A percentile compares a stretch with the other conserved stretches of the same genome.
Conservation (phyloP, 2,113 vertebrate species). For the Xiphophorus maculatus region DNA sequence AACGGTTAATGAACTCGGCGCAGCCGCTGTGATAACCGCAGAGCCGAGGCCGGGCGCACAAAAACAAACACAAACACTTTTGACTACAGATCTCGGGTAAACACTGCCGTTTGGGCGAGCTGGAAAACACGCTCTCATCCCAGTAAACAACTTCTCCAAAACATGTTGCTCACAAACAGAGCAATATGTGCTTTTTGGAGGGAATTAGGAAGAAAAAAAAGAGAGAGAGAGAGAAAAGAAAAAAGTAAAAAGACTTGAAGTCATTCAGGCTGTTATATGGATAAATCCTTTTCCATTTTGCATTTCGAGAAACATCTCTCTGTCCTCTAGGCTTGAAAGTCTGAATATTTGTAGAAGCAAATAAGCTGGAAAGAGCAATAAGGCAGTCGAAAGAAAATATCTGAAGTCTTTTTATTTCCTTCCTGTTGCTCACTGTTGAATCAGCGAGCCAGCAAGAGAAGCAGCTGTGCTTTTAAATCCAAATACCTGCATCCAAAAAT, state of each 20-base stretch:
- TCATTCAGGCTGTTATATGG: neutral
- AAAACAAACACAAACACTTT: constrained; percentile 48
- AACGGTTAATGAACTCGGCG: constrained; percentile 65
- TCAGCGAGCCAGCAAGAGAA: constrained; percentile 26
- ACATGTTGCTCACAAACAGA: constrained; percentile 9
- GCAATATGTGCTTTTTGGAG: constrained; percentile 15
- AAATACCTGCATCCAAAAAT: constrained; percentile 25
- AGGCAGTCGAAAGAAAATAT: neutral
- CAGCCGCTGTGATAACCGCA: constrained; percentile 49
- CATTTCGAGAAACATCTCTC: neutral
- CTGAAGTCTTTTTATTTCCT: neutral
- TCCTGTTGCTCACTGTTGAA: constrained; percentile 40
- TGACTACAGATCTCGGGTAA: constrained; percentile 37
- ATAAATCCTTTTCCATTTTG: neutral
- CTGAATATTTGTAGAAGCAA: constrained; percentile 17
- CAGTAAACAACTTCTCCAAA: constrained; percentile 23
- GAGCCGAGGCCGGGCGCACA: constrained; percentile 32
- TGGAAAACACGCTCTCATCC: constrained; percentile 26
- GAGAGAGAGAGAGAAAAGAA: too few species aligned
- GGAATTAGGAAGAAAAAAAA: neutral
- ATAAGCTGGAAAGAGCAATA: neutral
- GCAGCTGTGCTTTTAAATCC: neutral
- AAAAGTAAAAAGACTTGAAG: neutral
- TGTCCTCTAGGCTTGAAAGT: neutral
- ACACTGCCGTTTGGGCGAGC: constrained; percentile 36